Conservation (phyloP, 2,113 vertebrate species). For the Pseudorasbora parva region DNA sequence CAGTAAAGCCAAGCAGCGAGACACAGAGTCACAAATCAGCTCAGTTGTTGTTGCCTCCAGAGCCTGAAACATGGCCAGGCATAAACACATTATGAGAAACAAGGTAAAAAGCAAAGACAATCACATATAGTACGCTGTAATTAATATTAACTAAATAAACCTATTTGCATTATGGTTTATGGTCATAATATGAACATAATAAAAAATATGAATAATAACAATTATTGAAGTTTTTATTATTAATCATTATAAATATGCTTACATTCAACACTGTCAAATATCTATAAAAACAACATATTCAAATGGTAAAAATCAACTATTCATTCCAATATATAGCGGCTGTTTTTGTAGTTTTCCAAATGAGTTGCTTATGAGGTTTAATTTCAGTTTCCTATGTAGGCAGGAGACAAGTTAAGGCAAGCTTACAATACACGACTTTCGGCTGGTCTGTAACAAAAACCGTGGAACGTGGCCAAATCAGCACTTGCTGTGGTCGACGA, state of each 20-base stretch:
- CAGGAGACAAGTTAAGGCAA: neutral
- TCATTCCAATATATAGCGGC: too few species aligned
- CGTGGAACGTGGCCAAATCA: too few species aligned
- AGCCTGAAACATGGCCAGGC: neutral
- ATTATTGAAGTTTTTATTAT: neutral
- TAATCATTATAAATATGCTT: neutral
- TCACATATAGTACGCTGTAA: neutral
- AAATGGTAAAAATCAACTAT: too few species aligned
- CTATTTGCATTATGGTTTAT: too few species aligned
- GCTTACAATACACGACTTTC: too few species aligned
- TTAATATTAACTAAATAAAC: too few species aligned
- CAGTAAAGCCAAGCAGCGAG: neutral
- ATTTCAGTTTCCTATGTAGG: neutral
- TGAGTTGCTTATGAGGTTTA: too few species aligned
- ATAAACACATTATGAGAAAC: neutral
- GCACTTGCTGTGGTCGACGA: too few species aligned
- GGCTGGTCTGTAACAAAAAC: too few species aligned
- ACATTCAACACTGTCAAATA: neutral
- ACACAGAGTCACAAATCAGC: conserved; percentile 25
- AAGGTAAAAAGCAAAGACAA: neutral
- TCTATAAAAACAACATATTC: neutral
- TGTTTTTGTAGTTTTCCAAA: too few species aligned
- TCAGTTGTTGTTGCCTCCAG: conserved; percentile 1
- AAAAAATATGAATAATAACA: too few species aligned
- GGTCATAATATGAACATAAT: too few species aligned